Evolutionary conservation across 2,888 invertebrate species (phyloP).

Genomic region (Belgica antarctica): DNA sequence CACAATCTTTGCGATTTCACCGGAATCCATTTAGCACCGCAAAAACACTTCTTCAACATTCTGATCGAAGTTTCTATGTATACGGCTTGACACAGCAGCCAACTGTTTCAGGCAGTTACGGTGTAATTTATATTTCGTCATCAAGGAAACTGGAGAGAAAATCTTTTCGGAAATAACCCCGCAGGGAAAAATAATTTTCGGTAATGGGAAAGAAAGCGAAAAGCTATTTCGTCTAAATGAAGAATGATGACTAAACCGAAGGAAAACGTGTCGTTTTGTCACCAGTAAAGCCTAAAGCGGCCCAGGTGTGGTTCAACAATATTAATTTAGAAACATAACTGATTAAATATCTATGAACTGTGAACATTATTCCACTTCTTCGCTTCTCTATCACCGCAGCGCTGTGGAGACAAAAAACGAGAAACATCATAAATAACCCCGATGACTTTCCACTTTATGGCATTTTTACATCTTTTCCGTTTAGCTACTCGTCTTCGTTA

Average conservation of each 20-base stretch:
- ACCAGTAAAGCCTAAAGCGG: background rate
- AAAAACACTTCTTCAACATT: too few species aligned
- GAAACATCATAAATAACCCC: background rate
- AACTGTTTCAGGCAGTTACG: too few species aligned
- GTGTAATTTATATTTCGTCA: too few species aligned
- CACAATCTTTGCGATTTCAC: too few species aligned
- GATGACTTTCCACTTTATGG: background rate
- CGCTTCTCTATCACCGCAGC: background rate
- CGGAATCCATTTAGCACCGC: too few species aligned
- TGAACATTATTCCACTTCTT: background rate
- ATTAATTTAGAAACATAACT: background rate
- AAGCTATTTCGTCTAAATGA: background rate
- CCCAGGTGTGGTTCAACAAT: background rate
- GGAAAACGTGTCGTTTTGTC: background rate
- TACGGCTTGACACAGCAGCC: too few species aligned
- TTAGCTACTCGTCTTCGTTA: background rate
- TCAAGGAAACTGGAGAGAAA: background rate
- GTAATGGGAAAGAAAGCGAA: background rate
- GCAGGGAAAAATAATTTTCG: background rate
- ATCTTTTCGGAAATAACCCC: conserved; percentile 13
- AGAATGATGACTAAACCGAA: conserved; percentile 21
- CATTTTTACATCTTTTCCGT: background rate
- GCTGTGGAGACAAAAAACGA: too few species aligned
- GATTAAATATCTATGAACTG: background rate
- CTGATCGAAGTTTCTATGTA: too few species aligned